phyloP scores from a whole-genome alignment of 2,797 vertebrate species.

The Sebastes steindachneri region DNA sequence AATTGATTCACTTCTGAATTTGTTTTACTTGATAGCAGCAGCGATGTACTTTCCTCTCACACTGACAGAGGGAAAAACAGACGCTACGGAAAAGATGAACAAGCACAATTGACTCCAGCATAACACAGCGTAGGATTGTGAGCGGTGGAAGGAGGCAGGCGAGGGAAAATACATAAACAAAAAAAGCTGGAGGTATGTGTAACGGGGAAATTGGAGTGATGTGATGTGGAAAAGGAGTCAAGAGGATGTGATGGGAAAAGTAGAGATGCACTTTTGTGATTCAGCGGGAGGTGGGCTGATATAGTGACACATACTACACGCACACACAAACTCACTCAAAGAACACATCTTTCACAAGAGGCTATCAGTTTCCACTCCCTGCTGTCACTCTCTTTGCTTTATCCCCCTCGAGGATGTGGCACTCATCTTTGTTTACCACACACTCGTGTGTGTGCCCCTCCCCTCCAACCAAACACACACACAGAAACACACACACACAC shows the following conservation, averaged over 20 bases:
- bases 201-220: conserved; percentile 42
- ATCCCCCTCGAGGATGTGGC: conserved; percentile 51
- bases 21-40: conserved; percentile 13
- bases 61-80: conserved; percentile 1
- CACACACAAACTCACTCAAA: conserved; percentile 2
- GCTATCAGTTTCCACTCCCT: conserved; percentile 42
- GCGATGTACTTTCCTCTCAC: conserved; percentile 7
- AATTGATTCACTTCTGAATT: conserved; percentile 11
- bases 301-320: conserved; percentile 7
- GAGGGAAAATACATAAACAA: conserved; percentile 26
- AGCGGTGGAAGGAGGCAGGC: not conserved
- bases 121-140: not conserved
- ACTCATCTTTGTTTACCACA: conserved; percentile 63
- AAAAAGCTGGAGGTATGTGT: conserved; percentile 9
- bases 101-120: conserved; percentile 6
- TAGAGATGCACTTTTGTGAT: conserved; percentile 38
- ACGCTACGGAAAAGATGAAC: conserved; percentile 6
- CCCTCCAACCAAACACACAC: not conserved
- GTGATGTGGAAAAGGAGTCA: conserved; percentile 44
- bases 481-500: not conserved
- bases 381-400: conserved; percentile 47
- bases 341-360: conserved; percentile 27
- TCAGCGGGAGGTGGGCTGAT: conserved; percentile 26
- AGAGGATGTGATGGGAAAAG: conserved; percentile 30
- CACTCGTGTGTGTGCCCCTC: conserved; percentile 1